Evolutionary conservation across 2,797 vertebrate species (phyloP).

Genomic region (Melanotaenia trifasciata): DNA sequence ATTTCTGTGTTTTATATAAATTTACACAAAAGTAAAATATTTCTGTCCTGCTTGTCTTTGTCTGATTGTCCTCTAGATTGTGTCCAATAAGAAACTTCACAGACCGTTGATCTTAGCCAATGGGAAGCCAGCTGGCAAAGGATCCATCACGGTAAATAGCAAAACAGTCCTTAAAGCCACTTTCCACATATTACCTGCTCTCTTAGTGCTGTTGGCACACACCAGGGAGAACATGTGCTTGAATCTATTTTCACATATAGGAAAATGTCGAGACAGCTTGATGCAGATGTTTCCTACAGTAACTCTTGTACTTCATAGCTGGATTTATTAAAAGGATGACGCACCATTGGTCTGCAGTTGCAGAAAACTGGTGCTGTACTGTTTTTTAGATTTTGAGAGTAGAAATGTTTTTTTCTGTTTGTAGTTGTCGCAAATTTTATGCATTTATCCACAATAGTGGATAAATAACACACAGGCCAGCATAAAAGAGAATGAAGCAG

Average conservation of each 20-base stretch:
- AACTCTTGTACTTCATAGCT: too few relatives aligned
- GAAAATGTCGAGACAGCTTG: background rate
- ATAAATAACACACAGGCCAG: too few relatives aligned
- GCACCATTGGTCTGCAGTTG: too few relatives aligned
- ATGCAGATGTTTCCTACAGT: background rate
- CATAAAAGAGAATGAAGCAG: too few relatives aligned
- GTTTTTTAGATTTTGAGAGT: too few relatives aligned
- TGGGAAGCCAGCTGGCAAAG: conserved; percentile 96
- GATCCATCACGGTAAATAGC: conserved; percentile 89
- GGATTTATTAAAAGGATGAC: too few relatives aligned
- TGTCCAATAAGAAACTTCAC: conserved; percentile 98
- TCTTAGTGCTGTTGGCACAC: background rate
- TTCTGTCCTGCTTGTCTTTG: conserved; percentile 25
- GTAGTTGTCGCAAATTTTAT: too few relatives aligned
- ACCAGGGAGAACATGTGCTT: background rate
- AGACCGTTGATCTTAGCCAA: conserved; percentile 91
- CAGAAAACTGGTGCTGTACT: too few relatives aligned
- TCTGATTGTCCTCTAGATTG: conserved; percentile 83
- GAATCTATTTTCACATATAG: background rate
- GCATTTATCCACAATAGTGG: too few relatives aligned
- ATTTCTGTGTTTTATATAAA: background rate
- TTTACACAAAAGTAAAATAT: background rate
- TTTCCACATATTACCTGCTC: conserved; percentile 9
- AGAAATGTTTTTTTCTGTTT: too few relatives aligned
- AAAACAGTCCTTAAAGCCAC: background rate